Base-by-base conservation (phyloP, 2,888 invertebrate genomes). In the Ichneumon xanthorius region DNA sequence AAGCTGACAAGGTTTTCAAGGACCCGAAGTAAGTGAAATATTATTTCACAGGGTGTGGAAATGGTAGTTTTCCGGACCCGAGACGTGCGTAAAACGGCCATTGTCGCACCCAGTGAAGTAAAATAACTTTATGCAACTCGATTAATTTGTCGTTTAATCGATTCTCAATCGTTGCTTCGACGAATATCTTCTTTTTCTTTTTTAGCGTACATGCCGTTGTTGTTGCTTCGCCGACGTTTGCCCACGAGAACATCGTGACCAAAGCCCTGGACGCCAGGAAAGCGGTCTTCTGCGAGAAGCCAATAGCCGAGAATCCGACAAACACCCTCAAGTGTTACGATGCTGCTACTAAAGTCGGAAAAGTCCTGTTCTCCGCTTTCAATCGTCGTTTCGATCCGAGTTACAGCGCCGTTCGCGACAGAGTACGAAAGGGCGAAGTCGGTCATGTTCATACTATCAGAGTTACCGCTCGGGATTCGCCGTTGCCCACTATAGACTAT, bases 241-340 rank as follows among this genome's bases (percentile, higher is more conserved):
- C 96, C 0, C 96, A 96, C 89, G 95, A 95, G 88, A 93, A 92
- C 5, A 95, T 96, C 22, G 95, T 96, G 0, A 94, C 94, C 0
- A 94, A 94, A 82, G 94, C 95, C 1, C 92, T 96, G 58, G 93
- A 94, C 11, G 94, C 94, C 78, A 94, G 95, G 85, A 96, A 96
- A 90, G 95, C 95, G 26, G 96, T 97, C 0, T 96, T 96, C 91
- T 96, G 96, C 88, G 96, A 97, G 92, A 97, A 97, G 89, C 97
- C 96, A 0, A 95, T 96, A 11, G 95, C 96, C 0, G 95, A 95
- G 88, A 94, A 94, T 83, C 93, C 94, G 3, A 93, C 94, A 37
- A 94, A 95, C 9, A 95, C 95, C 0, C 94, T 93, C 85, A 95
- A 94, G 80, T 96, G 96, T 88, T 96, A 96, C 90, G 95, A 95